phyloP scores from a whole-genome alignment of 2,888 invertebrate genomes.

The Seira musarum region DNA sequence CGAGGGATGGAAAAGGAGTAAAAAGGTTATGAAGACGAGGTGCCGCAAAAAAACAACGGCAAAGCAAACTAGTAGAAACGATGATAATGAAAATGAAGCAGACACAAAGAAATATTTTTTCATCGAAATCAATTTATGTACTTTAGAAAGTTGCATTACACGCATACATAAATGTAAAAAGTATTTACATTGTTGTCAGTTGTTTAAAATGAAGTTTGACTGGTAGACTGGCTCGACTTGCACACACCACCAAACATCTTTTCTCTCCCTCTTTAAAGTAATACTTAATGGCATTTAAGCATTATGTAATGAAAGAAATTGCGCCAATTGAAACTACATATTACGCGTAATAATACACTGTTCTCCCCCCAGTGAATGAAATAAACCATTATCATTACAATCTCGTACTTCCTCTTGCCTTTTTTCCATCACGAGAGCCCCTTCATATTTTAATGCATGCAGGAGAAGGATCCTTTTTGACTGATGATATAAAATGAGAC shows the following conservation, averaged over 20 bases:
- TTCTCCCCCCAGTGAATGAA: conserved; percentile 37
- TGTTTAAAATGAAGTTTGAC: conserved; percentile 6
- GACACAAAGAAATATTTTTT: background rate
- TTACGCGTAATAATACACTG: conserved; percentile 51
- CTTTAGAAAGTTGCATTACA: too few species aligned
- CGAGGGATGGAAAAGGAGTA: too few species aligned
- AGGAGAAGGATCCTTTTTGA: background rate
- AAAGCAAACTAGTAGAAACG: too few species aligned
- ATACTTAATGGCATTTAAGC: conserved; percentile 34
- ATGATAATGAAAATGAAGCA: too few species aligned
- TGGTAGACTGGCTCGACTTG: background rate
- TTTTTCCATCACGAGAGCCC: background rate
- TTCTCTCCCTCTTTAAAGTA: background rate
- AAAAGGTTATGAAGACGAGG: too few species aligned
- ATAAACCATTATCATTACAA: conserved; percentile 58
- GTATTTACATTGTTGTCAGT: conserved; percentile 2
- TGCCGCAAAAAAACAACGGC: too few species aligned
- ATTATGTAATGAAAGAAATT: conserved; percentile 48
- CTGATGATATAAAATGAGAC: conserved; percentile 4
- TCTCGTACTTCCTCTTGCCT: conserved; percentile 49
- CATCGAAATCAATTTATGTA: background rate
- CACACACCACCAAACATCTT: background rate
- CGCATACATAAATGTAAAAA: too few species aligned
- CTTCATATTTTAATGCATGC: too few species aligned
- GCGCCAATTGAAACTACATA: conserved; percentile 52